A percentile compares a stretch with the other conserved stretches of the same genome.
These are phyloP conservation scores for Ara ararauna DNA, from an alignment of 2,797 vertebrate species.

Conservation along the genomic window DNA sequence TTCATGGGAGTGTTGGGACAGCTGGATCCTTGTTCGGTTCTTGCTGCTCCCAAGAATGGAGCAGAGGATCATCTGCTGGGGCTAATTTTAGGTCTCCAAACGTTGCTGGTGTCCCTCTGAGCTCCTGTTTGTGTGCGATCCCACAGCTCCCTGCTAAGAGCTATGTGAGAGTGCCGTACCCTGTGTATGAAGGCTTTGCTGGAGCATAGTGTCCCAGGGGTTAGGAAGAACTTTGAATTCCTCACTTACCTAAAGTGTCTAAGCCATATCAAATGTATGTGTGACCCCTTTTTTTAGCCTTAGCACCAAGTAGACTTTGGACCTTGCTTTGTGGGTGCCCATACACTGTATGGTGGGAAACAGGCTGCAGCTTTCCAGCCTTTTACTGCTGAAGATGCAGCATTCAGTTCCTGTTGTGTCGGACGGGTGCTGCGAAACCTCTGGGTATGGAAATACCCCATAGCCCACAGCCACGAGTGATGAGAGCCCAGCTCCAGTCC, in stretches of 20 bases:
- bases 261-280: not conserved
- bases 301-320: not conserved
- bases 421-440: rapidly evolving
- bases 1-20: conserved; percentile 36
- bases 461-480: not conserved
- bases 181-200: not conserved
- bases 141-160: not conserved
- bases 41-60: conserved; percentile 24
- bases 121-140: not conserved
- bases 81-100: conserved; percentile 42
- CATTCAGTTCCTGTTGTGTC: not conserved
- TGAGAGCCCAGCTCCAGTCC: not conserved
- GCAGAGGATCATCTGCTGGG: conserved; percentile 34
- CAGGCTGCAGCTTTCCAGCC: not conserved
- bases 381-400: not conserved
- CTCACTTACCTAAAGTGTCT: not conserved
- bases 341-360: rapidly evolving
- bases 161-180: not conserved
- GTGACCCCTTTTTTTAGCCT: not conserved
- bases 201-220: not conserved
- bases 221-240: conserved; percentile 3
- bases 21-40: conserved; percentile 47
- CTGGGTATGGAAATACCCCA: not conserved
- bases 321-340: not conserved
- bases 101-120: not conserved